Percentiles rank a stretch among this genome's conserved stretches.
These are phyloP conservation scores for Drosophila austrosaltans DNA, from an alignment of 2,888 invertebrate species.

Conservation along the genomic window DNA sequence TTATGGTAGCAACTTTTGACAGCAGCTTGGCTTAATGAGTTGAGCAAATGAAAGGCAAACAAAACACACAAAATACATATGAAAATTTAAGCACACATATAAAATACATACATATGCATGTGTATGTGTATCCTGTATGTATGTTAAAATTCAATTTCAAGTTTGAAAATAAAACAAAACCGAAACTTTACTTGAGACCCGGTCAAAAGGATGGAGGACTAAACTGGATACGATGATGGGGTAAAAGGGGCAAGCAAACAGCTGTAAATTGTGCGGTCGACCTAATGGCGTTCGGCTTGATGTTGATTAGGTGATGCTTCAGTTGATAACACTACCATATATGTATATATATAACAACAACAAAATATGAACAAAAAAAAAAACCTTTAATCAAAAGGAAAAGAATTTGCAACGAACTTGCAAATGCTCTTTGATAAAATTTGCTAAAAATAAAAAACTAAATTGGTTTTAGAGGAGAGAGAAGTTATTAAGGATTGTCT, in stretches of 20 bases:
- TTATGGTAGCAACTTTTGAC: conserved; percentile 10
- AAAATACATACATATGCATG: background rate
- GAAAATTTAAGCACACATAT: conserved; percentile 14
- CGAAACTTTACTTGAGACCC: conserved; percentile 30
- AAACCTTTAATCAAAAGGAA: conserved; percentile 49
- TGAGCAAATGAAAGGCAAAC: conserved; percentile 66
- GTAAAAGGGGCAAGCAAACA: conserved; percentile 50
- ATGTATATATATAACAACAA: background rate
- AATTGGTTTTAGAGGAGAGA: too few relatives aligned
- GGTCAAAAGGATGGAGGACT: background rate
- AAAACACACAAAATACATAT: conserved; percentile 27
- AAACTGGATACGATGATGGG: background rate
- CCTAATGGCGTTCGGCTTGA: conserved; percentile 56
- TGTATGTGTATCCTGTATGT: conserved; percentile 6
- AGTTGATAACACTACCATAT: conserved; percentile 52
- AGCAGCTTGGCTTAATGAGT: conserved; percentile 59
- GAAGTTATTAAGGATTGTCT: too few relatives aligned
- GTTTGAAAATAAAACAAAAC: conserved; percentile 59
- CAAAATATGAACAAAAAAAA: background rate
- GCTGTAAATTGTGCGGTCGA: conserved; percentile 43
- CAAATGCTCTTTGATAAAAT: background rate
- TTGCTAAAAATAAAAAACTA: too few relatives aligned
- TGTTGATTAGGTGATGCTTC: conserved; percentile 75
- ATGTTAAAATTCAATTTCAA: conserved; percentile 68
- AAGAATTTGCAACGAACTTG: background rate